Evolutionary conservation across 1,140 invertebrate species (phyloP), one percentile per base, ranked within the genome.

Genomic region (Pseudoatta argentina): DNA sequence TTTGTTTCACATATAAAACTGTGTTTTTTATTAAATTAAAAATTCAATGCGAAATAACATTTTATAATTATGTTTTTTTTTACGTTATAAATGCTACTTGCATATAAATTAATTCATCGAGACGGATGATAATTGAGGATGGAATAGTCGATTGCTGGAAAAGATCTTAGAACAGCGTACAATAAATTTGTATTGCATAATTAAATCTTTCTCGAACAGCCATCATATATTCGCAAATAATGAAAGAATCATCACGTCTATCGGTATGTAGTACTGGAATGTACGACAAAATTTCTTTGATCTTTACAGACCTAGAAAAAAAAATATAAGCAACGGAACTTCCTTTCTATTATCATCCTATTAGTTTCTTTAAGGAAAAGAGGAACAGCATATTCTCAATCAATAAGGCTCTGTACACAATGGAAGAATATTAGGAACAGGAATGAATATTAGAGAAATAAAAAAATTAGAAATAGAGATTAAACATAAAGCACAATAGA

Each of bases 41-140:
- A 81, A 66, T n/a, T 30, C 48, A 34, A 71, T 14, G 4, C 27
- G 8, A 27, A 5, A n/a, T 27, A 81, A 81, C 21, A 7, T 71
- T 14, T 44, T 18, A 12, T 24, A 21, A 55, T 69, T 18, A 57
- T 39, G 44, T 69, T 24, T 57, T 0, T 71, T 71, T 39, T 39
- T 14, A 81, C 21, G 44, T 81, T 57, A 71, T 34, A 30, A 57
- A 69, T 10, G 3, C 14, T 16, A 39, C 48, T n/a, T 81, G 34
- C 53, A 39, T 71, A 18, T 71, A 71, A 71, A 71, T 81, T 71
- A 57, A 61, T 64, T 64, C 10, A 48, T 34, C 64, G 51, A 78
- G 21, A 27, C 2, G 16, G 30, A 44, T 57, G 66, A 57, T 24
- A 34, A 21, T 57, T 27, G 59, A 5, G 48, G 5, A 67, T 39